Evolutionary conservation across 2,888 invertebrate species (phyloP), one percentile per base, ranked within the genome.

Genomic region (Drymonia ruficornis): DNA sequence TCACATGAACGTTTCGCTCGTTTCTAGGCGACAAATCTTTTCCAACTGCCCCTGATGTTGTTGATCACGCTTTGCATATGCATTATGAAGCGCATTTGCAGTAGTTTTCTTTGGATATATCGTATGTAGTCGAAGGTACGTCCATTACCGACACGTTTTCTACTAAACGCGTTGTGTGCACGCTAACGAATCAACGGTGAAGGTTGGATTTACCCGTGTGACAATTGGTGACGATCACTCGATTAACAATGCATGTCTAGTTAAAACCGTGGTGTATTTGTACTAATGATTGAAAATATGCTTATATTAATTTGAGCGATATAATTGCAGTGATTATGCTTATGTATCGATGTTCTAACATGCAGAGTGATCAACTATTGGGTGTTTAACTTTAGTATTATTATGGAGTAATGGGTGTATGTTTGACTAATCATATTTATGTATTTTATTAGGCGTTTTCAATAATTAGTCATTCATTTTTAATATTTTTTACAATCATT

Each of bases 61-160:
- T 93, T 93, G 91, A 87, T 93, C 92, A 93, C 93, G 91, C 93
- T 93, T 93, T 93, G 93, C 93, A 93, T 93, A 86, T 93, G 92
- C 93, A 93, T 93, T 84, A 92, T 93, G 93, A 93, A 93, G 93
- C 92, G 93, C 91, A 93, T 93, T 84, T 93, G 93, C 93, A 92
- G 92, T 93, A 93, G 92, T 93, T 91, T 93, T 91, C 93, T 93
- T 89, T 93, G 93, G 93, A 93, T 93, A 83, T 93, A 93, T 89
- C 93, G 92, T 85, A 89, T 93, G 91, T 93, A 93, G 93, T 89
- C 85, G 84, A 93, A 93, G 93, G 93, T 93, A 93, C 90, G 92
- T 91, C 90, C 90, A 89, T 91, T 89, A 86, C 88, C 88, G 89
- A 87, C 87, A 83, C 83, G 80, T 84, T 86, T 76, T 86, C 78